A percentile compares a stretch with the other conserved stretches of the same genome.
Conservation (phyloP, 37 sponge, comb jelly and placozoan species). For the Beroe ovata region DNA sequence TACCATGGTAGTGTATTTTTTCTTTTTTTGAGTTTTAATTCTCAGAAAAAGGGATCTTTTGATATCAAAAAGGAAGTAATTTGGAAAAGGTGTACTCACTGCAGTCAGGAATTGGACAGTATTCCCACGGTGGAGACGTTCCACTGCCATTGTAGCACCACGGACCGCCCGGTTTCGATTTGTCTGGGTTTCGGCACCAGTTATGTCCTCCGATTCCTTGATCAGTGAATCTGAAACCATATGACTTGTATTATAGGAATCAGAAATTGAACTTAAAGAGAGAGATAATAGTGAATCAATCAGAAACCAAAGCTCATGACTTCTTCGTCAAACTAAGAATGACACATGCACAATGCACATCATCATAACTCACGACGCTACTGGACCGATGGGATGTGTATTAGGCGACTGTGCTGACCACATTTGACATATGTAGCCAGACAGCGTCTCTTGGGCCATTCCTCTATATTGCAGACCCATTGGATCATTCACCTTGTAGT, state of each 20-base stretch:
- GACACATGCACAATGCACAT: no score
- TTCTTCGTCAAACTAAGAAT: no score
- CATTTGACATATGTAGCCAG: background rate
- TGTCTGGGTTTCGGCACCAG: background rate
- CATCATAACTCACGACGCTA: no score
- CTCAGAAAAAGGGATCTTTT: no score
- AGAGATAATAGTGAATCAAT: no score
- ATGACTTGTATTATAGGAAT: no score
- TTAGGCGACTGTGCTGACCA: background rate
- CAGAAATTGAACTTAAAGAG: no score
- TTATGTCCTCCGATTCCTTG: background rate
- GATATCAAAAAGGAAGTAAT: no score
- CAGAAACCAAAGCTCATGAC: no score
- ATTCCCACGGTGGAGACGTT: background rate
- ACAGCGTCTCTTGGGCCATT: background rate
- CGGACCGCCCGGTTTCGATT: background rate
- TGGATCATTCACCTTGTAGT: background rate
- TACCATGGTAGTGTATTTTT: no score
- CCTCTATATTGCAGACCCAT: background rate
- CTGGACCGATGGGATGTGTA: background rate
- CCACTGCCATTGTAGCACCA: background rate
- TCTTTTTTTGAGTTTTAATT: no score
- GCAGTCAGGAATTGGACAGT: background rate
- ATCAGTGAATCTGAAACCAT: background rate
- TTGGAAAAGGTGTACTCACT: background rate